These are phyloP conservation scores for Dicyrtomina minuta DNA, from an alignment of 2,888 invertebrate species.

Conservation along the genomic window DNA sequence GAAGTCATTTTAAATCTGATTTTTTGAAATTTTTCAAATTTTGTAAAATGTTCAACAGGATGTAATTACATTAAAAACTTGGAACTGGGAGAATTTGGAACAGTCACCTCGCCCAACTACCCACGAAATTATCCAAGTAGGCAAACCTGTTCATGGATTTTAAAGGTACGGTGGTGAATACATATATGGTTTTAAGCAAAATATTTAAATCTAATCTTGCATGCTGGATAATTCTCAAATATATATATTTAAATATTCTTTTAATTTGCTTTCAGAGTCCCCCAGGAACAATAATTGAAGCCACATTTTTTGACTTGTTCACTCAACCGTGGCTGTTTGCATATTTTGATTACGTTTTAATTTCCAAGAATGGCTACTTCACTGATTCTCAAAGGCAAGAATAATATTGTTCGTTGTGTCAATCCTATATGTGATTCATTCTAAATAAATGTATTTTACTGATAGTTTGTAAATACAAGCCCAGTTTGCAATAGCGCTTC, in stretches of 20 bases:
- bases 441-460: background rate
- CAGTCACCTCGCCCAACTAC: conserved; percentile 49
- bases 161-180: conserved; percentile 47
- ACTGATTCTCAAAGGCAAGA: conserved; percentile 47
- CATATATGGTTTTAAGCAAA: too few species aligned
- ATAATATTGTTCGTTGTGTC: too few species aligned
- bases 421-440: too few species aligned
- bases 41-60: background rate
- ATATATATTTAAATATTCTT: background rate
- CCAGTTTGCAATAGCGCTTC: too few species aligned
- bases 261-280: conserved; percentile 32
- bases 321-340: conserved; percentile 53
- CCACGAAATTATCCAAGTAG: conserved; percentile 51
- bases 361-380: conserved; percentile 48
- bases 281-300: conserved; percentile 44
- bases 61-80: conserved; percentile 26
- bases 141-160: conserved; percentile 47
- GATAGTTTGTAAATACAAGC: too few species aligned
- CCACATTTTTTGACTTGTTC: conserved; percentile 49
- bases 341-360: conserved; percentile 51
- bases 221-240: background rate
- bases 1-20: background rate
- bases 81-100: conserved; percentile 48
- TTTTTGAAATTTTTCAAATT: background rate
- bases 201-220: background rate